Conservation (phyloP, 2,888 invertebrate genomes). For the Metopia argyrocephala region DNA sequence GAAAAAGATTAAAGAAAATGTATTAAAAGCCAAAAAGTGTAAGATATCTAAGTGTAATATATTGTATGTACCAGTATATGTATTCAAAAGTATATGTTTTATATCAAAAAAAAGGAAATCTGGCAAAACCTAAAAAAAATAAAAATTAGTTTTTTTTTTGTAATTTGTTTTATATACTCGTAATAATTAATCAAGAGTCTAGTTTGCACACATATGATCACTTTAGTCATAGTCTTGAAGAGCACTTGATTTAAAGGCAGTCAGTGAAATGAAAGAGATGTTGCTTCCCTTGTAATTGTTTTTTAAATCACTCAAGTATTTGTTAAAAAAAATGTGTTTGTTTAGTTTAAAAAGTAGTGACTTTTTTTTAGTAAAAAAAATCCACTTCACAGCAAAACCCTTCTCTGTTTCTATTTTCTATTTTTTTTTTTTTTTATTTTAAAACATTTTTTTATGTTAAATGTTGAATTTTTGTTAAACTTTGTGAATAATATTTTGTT, state of each 20-base stretch:
- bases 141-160: neutral
- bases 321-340: too few relatives aligned
- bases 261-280: neutral
- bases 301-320: too few relatives aligned
- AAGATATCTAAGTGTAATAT: conserved; percentile 72
- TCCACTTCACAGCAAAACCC: neutral
- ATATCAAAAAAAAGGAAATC: conserved; percentile 9
- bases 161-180: too few relatives aligned
- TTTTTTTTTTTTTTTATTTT: too few relatives aligned
- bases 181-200: too few relatives aligned
- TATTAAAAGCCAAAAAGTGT: conserved; percentile 77
- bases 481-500: conserved; percentile 42
- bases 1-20: conserved; percentile 76
- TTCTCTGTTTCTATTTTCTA: neutral
- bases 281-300: too few relatives aligned
- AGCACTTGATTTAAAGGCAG: neutral
- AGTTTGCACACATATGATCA: neutral
- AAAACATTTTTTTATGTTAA: conserved; percentile 7
- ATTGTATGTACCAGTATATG: conserved; percentile 46
- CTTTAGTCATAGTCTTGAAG: neutral
- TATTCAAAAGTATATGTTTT: conserved; percentile 23
- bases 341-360: neutral
- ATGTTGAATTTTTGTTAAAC: conserved; percentile 5
- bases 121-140: conserved; percentile 2
- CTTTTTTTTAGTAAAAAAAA: too few relatives aligned